Evolutionary conservation across 1,140 invertebrate species (phyloP), one percentile per base, ranked within the genome.

Genomic region (Hyles vespertilio): DNA sequence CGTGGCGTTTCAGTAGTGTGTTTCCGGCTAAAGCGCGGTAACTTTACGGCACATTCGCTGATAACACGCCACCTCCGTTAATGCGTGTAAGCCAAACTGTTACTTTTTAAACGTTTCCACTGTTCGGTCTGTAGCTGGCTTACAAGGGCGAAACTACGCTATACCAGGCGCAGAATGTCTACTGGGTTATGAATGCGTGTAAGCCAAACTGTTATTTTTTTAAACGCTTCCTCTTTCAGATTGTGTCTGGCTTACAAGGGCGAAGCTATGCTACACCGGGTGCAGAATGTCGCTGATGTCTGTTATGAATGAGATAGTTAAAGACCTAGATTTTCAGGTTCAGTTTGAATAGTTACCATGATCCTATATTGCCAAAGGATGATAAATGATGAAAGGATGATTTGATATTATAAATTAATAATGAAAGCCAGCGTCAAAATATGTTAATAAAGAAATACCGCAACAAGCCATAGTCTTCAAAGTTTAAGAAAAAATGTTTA

Each of bases 171-270:
- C 22, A 32, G 33, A 22, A 50, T 12, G 5, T 32, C 33, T n/a
- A n/a, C n/a, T n/a, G n/a, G n/a, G n/a, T n/a, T n/a, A n/a, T n/a
- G n/a, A 72, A 66, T 70, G 72, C 64, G 59, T 55, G 63, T 57
- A 76, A 77, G 67, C 71, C 70, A 81, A 79, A 74, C 74, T 75
- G 74, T 77, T 77, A 81, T 77, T 80, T 77, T 77, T 71, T 78
- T n/a, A 79, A 74, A 51, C 67, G 51, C 44, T 66, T 36, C 33
- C 7, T 5, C 22, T 10, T 8, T 12, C 6, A 5, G 22, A 3
- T 3, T 22, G 12, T 8, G 9, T 11, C 11, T 22, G 22, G 22
- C 11, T 32, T 10, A 50, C 48, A 22, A 5, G n/a, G 5, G 3
- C 9, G 7, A 32, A 50, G 12, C 48, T 6, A 50, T 3, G 48